These are phyloP conservation scores for Seriola rivoliana DNA, from an alignment of 2,113 vertebrate genomes.

Conservation along the genomic window DNA sequence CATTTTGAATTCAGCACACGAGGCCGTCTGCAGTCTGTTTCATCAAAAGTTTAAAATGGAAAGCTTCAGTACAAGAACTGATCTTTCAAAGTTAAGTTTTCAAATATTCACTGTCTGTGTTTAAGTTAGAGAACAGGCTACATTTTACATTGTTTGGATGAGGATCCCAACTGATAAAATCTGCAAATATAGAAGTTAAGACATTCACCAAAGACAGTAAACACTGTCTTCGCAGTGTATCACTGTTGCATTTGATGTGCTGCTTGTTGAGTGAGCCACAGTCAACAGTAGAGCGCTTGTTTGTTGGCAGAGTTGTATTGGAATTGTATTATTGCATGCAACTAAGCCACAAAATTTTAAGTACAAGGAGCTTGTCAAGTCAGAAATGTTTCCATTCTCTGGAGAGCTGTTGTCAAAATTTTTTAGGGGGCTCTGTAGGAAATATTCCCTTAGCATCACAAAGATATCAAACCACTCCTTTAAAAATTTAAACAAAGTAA, in stretches of 20 bases:
- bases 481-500: slow-evolving; percentile 45
- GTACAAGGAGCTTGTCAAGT: slow-evolving; percentile 5
- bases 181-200: slow-evolving; percentile 26
- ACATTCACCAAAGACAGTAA: slow-evolving; percentile 31
- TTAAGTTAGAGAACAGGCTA: slow-evolving; percentile 9
- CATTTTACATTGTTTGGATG: slow-evolving; percentile 33
- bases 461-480: slow-evolving; percentile 35
- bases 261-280: slow-evolving; percentile 40
- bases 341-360: slow-evolving; percentile 21
- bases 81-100: slow-evolving; percentile 32
- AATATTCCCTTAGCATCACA: slow-evolving; percentile 34
- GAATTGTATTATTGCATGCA: slow-evolving; percentile 26
- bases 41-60: slow-evolving; percentile 63
- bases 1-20: slow-evolving; percentile 43
- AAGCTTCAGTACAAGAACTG: background rate
- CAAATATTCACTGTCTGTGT: slow-evolving; percentile 13
- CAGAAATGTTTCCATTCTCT: slow-evolving; percentile 28
- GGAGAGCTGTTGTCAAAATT: slow-evolving; percentile 32
- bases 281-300: slow-evolving; percentile 43
- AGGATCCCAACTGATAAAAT: slow-evolving; percentile 29
- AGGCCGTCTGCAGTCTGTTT: slow-evolving; percentile 42
- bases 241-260: slow-evolving; percentile 39
- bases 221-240: slow-evolving; percentile 33
- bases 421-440: background rate
- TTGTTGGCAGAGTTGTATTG: slow-evolving; percentile 9